Base-by-base conservation (phyloP, 2,888 invertebrate species). In the Stomorhina lunata region DNA sequence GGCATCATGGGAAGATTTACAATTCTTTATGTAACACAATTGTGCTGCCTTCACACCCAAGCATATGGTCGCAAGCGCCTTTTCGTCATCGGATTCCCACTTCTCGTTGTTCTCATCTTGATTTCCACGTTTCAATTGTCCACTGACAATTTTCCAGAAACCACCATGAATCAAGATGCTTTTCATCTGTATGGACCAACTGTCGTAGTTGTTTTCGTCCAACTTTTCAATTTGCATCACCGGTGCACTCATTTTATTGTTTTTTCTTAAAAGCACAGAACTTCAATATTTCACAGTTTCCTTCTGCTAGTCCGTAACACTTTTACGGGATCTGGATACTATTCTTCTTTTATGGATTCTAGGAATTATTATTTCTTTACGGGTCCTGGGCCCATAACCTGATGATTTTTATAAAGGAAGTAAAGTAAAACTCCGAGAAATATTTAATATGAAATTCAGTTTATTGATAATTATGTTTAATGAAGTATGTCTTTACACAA, bases 1-100 rank as follows among this genome's bases (percentile, higher is more conserved):
- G n/a, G 84, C 79, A 27, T 79, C 79, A 57, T 59, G 20, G 7
- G 81, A 65, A 17, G 78, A 63, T 15, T 27, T 78, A 43, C 77
- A 77, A 34, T 27, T 59, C 20, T 65, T 69, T 20, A 83, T 75
- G 27, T 79, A 80, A 1, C 55, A 48, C 22, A 73, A 55, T 25
- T 80, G 68, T 25, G 68, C 55, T 55, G 63, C 40, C 20, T 79
- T 82, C 10, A 80, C 79, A n/a, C 66, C 69, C 6, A 83, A 40
- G 12, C 37, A 32, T 2, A 79, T 79, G 4, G 72, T 40, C 29
- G 72, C 61, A 7, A 59, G 45, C 5, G 71, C 53, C 40, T 63
- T 73, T 10, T 50, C 73, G 17, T 72, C 71, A 59, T 72, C 59
- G 6, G 71, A 59, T 9, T 59, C 59, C 71, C 59, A 72, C 20